Percentiles rank a stretch among this genome's conserved stretches.
Conservation (phyloP, 2,113 vertebrate genomes). For the Morone saxatilis region DNA sequence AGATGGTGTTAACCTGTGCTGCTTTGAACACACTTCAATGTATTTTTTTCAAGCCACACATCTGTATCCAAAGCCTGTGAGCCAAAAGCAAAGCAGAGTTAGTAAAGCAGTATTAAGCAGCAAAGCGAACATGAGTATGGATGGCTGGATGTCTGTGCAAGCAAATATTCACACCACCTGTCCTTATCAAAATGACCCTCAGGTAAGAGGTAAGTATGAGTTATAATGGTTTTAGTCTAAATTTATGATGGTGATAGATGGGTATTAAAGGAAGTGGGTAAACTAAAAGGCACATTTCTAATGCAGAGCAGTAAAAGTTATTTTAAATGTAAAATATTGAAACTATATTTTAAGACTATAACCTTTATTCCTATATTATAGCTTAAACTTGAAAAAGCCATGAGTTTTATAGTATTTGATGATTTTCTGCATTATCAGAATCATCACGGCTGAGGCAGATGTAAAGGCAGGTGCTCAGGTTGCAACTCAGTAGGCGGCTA, state of each 20-base stretch:
- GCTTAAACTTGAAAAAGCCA: conserved; percentile 1
- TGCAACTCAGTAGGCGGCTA: conserved; percentile 49
- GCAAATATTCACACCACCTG: background rate
- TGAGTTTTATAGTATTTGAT: background rate
- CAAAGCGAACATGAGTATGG: conserved; percentile 17
- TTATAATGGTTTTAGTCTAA: background rate
- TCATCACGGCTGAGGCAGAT: conserved; percentile 13
- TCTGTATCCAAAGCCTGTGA: conserved; percentile 3
- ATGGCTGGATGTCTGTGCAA: background rate
- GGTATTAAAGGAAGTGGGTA: background rate
- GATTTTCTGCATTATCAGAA: conserved; percentile 11
- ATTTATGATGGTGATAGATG: background rate
- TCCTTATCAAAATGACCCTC: background rate
- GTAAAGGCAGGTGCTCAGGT: conserved; percentile 34
- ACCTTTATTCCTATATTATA: background rate
- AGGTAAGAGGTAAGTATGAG: background rate
- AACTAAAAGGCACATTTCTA: background rate
- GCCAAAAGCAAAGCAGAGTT: conserved; percentile 31
- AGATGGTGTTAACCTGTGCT: conserved; percentile 25
- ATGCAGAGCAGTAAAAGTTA: background rate
- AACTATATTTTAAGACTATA: background rate
- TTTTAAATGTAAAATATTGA: background rate
- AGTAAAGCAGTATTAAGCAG: conserved; percentile 25
- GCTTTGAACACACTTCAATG: background rate
- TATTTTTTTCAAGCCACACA: background rate